phyloP scores from a whole-genome alignment of 92 coral and sea anemone genomes.

The Metridium senile region DNA sequence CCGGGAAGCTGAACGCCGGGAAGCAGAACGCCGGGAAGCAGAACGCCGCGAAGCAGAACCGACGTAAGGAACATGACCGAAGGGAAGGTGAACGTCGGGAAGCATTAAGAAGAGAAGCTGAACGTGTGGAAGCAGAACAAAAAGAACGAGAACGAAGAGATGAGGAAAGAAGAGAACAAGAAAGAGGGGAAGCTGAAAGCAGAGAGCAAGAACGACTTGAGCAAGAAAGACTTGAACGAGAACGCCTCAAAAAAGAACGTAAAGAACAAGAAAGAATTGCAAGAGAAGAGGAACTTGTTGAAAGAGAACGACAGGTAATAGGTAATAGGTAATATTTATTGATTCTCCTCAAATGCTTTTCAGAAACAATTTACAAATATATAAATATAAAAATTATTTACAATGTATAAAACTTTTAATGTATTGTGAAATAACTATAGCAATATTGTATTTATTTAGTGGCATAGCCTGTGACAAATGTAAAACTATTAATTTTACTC shows the following conservation, averaged over 20 bases:
- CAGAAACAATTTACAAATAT: too few species aligned
- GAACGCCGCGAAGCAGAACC: too few species aligned
- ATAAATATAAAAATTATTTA: too few species aligned
- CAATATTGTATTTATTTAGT: too few species aligned
- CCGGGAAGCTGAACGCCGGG: slow-evolving; percentile 15
- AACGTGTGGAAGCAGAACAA: slow-evolving; percentile 1
- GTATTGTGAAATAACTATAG: too few species aligned
- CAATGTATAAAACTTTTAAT: too few species aligned
- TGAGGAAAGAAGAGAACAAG: slow-evolving; percentile 14
- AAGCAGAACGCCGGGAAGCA: slow-evolving; percentile 8
- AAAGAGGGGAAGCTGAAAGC: neutral
- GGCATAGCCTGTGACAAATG: too few species aligned
- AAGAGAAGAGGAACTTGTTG: slow-evolving; percentile 2
- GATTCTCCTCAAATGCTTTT: too few species aligned
- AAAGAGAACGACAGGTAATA: slow-evolving; percentile 5
- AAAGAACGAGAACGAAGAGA: slow-evolving; percentile 17
- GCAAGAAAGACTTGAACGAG: slow-evolving; percentile 15
- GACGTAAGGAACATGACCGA: slow-evolving; percentile 21
- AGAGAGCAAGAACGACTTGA: slow-evolving; percentile 11
- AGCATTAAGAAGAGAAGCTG: slow-evolving; percentile 5
- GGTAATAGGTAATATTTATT: neutral
- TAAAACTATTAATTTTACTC: too few species aligned
- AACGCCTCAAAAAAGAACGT: slow-evolving; percentile 12
- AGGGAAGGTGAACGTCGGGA: slow-evolving; percentile 5
- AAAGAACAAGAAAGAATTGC: slow-evolving; percentile 16